Evolutionary conservation across 2,797 vertebrate species (phyloP).

Genomic region (Chrysocyon brachyurus): DNA sequence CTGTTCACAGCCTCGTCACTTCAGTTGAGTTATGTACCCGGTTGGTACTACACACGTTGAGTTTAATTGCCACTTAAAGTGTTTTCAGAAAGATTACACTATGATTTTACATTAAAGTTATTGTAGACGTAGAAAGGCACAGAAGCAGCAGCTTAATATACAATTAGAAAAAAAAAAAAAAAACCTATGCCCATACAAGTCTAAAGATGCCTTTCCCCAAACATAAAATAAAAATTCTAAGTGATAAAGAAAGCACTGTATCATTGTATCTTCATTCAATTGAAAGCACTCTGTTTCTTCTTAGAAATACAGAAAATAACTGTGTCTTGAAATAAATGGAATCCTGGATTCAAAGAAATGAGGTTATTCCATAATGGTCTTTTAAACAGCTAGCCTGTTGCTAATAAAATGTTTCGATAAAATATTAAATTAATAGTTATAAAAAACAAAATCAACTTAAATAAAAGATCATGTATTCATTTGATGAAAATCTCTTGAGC

Average conservation of each 20-base stretch:
- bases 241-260: not conserved
- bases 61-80: slow-evolving; percentile 42
- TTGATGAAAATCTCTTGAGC: not conserved
- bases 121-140: not conserved
- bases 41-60: not conserved
- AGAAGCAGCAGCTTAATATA: not conserved
- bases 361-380: not conserved
- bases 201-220: slow-evolving; percentile 12
- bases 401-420: slow-evolving; percentile 46
- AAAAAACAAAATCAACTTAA: not conserved
- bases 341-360: not conserved
- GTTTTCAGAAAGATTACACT: not conserved
- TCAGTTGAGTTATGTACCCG: not conserved
- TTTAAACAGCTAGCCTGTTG: slow-evolving; percentile 52
- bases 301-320: not conserved
- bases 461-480: slow-evolving; percentile 65
- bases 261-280: not conserved
- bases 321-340: not conserved
- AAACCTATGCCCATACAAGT: not conserved
- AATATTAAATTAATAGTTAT: not conserved
- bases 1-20: accelerated
- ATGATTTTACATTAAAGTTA: slow-evolving; percentile 19
- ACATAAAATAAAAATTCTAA: slow-evolving; percentile 31
- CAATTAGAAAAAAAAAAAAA: not conserved
- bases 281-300: not conserved